Evolutionary conservation across 2,797 vertebrate genomes (phyloP).

Genomic region (Clamator glandarius): DNA sequence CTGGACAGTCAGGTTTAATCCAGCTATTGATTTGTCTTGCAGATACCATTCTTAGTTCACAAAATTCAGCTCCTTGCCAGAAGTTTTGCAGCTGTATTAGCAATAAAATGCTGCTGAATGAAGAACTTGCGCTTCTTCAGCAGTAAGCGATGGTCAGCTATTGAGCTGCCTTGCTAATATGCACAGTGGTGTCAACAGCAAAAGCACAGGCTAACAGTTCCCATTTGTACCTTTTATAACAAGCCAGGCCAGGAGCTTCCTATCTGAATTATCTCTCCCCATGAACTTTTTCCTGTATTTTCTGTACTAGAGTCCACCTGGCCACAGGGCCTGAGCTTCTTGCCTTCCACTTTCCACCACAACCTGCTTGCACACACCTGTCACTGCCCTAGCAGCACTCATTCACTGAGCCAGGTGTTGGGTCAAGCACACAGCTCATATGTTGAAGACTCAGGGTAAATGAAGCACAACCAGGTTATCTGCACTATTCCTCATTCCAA

Average conservation of each 20-base stretch:
- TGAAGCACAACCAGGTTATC: background rate
- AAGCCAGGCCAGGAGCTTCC: background rate
- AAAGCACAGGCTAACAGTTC: background rate
- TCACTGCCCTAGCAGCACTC: background rate
- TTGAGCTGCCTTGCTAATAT: background rate
- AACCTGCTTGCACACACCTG: background rate
- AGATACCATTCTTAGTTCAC: background rate
- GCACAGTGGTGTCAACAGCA: background rate
- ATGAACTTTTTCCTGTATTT: background rate
- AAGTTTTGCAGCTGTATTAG: background rate
- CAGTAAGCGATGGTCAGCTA: background rate
- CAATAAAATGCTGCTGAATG: conserved; percentile 3
- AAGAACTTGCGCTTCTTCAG: background rate
- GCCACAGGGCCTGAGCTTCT: background rate
- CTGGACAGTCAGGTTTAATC: background rate
- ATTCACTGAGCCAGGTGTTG: background rate
- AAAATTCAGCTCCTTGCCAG: background rate
- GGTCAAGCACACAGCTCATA: background rate
- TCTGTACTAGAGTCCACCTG: background rate
- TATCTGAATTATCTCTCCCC: background rate
- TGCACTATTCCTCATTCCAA: background rate
- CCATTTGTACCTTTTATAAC: background rate
- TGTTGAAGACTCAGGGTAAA: background rate
- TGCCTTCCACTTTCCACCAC: background rate
- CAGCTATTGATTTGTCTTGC: background rate